Evolutionary conservation across 2,888 invertebrate genomes (phyloP), one percentile per base, ranked within the genome.

Genomic region (Hirtodrosophila cameraria): DNA sequence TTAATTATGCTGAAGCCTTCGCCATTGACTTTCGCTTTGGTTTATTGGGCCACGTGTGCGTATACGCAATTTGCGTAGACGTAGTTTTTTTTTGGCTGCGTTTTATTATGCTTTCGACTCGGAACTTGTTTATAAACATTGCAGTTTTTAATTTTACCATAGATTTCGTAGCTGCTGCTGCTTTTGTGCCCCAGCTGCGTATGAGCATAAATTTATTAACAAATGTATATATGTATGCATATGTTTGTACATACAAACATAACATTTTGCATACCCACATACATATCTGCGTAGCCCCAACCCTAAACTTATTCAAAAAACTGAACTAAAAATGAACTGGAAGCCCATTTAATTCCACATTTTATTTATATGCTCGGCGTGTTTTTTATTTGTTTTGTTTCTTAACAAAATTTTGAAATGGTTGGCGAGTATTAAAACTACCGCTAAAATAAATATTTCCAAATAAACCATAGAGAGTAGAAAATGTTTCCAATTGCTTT

Each of bases 81-180:
- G 28, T 30, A 18, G 23, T 38, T 39, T 58, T 61, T 38, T 39
- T 58, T 61, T 54, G 58, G 46, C 50, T 59, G 48, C 57, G 48
- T 80, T 84, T 84, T 74, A 81, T 79, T 75, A 79, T 86, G 62
- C 58, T 74, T 61, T 55, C 73, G 54, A 31, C 39, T 58, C 45
- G 57, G 60, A 86, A 84, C 78, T 83, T 83, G 83, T 83, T 83
- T 83, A 85, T 86, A 83, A 83, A 86, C 85, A 82, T 86, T 86
- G 83, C 82, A 85, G 86, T 85, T 83, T 82, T 79, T 33, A 69
- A 82, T 79, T 86, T 75, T 86, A 81, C 85, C 62, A 68, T 72
- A 75, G 57, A 61, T 74, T 76, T 75, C 55, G 50, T 58, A 54
- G 55, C 30, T 30, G 13, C n/a, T n/a, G n/a, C n/a, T 4, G 18